Percentiles rank a stretch among this genome's conserved stretches.
phyloP scores from a whole-genome alignment of 2,888 invertebrate genomes.

The Xylota segnis region DNA sequence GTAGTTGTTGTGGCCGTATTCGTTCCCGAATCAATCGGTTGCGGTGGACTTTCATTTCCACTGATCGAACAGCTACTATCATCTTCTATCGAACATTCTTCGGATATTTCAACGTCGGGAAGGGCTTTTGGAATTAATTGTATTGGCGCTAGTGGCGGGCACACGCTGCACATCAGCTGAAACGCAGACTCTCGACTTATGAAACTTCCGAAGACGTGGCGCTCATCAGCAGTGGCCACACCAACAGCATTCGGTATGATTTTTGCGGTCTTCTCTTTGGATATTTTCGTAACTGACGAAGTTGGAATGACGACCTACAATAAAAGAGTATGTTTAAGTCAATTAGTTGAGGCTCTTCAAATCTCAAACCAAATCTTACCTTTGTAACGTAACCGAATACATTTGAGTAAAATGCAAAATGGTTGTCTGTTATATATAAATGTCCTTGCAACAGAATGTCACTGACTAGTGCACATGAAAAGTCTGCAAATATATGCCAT shows the following conservation, averaged over 20 bases:
- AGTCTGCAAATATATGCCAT: constrained; percentile 87
- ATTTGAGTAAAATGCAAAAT: constrained; percentile 98
- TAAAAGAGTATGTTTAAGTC: constrained; percentile 65
- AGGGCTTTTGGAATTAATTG: constrained; percentile 81
- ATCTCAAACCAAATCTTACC: constrained; percentile 86
- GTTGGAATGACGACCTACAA: constrained; percentile 93
- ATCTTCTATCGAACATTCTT: constrained; percentile 85
- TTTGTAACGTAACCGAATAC: constrained; percentile 97
- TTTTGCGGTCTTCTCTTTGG: constrained; percentile 96
- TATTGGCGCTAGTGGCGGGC: constrained; percentile 86
- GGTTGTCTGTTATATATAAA: constrained; percentile 96
- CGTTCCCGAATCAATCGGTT: constrained; percentile 69
- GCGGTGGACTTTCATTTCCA: constrained; percentile 85
- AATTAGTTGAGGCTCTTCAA: neutral
- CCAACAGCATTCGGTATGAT: constrained; percentile 98
- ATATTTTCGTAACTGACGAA: constrained; percentile 92
- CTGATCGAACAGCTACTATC: constrained; percentile 86
- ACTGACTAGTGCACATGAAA: constrained; percentile 96
- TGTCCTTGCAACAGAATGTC: constrained; percentile 97
- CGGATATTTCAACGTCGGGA: constrained; percentile 82
- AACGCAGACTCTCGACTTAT: constrained; percentile 95
- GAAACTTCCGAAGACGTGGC: constrained; percentile 95
- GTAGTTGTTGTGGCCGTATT: constrained; percentile 21
- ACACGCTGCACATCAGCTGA: constrained; percentile 94
- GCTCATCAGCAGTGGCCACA: constrained; percentile 90